Base-by-base conservation (phyloP, 1,140 invertebrate species). In the Drosophila athabasca region DNA sequence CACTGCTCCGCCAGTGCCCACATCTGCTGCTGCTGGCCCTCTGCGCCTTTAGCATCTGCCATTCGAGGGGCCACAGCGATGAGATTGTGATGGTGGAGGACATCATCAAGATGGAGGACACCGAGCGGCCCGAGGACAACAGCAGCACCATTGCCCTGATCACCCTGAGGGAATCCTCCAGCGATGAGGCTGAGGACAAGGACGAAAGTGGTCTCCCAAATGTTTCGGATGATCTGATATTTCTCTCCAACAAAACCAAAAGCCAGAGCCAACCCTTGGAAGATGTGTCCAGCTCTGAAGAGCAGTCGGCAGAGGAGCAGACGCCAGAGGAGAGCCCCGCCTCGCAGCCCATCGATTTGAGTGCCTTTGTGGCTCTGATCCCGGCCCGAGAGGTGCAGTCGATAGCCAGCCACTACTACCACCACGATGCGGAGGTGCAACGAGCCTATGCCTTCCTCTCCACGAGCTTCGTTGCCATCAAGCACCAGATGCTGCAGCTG, bases 351-450 rank as follows among this genome's bases (percentile, higher is more conserved):
- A 58, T 91, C 22, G 87, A 91, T 45, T 66, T 91, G 67, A 85
- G 80, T 22, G 67, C 62, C 11, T 91, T 91, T 46, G 48, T 91
- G 43, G 68, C 84, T 0, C 44, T 91, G 46, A 87, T 91, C 55
- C 84, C 90, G 0, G 50, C 46, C 15, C 57, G 39, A 0, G 75
- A 89, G 50, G 81, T 91, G 4, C 75, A 87, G 55, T 26, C 74
- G 26, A 76, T 91, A 49, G 76, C 64, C 15, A 55, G 55, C 46
- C 79, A 78, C 41, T 91, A 90, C 43, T 90, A 91, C 61, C 76
- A 67, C n/a, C 69, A 90, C 9, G 90, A 91, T 57, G 57, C 62
- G 22, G 87, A 90, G 58, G 89, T 91, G 26, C 84, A 90, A 39
- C 67, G 81, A 6, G 90, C 76, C 7, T 87, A 81, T 13, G 59